Conservation (phyloP, 2,797 vertebrate species). For the Rhyacichthys aspro region DNA sequence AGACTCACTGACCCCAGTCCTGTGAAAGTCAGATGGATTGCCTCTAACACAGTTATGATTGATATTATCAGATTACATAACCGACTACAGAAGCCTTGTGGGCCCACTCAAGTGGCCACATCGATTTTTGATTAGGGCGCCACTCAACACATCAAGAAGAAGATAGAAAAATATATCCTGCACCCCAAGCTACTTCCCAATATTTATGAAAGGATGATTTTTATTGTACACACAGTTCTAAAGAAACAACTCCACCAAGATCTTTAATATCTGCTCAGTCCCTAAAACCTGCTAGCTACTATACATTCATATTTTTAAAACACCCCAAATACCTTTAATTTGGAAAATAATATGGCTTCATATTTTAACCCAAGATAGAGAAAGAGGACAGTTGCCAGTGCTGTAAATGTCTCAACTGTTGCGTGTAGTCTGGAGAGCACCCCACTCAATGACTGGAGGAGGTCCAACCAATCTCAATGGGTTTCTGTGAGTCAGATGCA, state of each 20-base stretch:
- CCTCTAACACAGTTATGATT: conserved; percentile 94
- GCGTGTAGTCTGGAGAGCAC: conserved; percentile 74
- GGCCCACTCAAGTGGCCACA: conserved; percentile 86
- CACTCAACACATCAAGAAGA: conserved; percentile 81
- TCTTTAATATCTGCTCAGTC: no score
- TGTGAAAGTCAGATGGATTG: conserved; percentile 92
- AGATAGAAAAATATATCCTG: conserved; percentile 67
- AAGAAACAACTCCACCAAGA: background rate
- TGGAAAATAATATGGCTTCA: conserved; percentile 67
- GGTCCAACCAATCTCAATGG: conserved; percentile 90
- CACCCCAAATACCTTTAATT: background rate
- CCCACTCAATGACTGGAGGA: conserved; percentile 84
- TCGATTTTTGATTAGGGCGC: conserved; percentile 94
- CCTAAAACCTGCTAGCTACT: no score
- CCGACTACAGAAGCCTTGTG: conserved; percentile 80
- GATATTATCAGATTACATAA: conserved; percentile 97
- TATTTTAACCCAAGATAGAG: conserved; percentile 83
- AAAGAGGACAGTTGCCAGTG: conserved; percentile 68
- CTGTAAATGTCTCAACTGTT: conserved; percentile 82
- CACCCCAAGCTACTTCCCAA: conserved; percentile 34
- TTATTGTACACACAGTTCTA: conserved; percentile 7
- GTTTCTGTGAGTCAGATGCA: conserved; percentile 88
- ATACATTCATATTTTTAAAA: no score
- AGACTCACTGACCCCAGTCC: conserved; percentile 87
- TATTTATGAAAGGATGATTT: conserved; percentile 43